A percentile compares a stretch with the other conserved stretches of the same genome.
These are phyloP conservation scores for Stramonita haemastoma DNA, from an alignment of 2,888 invertebrate genomes.

Conservation along the genomic window DNA sequence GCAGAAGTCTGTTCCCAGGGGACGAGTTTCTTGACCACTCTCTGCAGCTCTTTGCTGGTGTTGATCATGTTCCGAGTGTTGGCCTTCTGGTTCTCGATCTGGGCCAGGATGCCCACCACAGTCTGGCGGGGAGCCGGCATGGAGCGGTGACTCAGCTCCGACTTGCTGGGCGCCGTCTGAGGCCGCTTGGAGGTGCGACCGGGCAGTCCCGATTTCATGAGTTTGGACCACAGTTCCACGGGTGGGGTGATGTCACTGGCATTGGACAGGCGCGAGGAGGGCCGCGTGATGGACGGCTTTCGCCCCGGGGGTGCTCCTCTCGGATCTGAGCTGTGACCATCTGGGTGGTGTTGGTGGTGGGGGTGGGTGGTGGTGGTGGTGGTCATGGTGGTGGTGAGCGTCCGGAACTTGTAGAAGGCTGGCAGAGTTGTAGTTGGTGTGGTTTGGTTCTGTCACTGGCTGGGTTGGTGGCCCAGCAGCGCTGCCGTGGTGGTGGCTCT, in stretches of 20 bases:
- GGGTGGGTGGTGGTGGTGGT: background rate
- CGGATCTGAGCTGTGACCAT: background rate
- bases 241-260: background rate
- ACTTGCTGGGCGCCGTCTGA: slow-evolving; percentile 48
- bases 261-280: slow-evolving; percentile 12
- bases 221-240: slow-evolving; percentile 14
- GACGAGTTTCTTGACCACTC: slow-evolving; percentile 45
- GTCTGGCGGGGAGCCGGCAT: slow-evolving; percentile 47
- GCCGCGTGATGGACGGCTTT: background rate
- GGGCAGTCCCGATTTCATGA: background rate
- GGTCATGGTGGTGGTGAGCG: background rate
- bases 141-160: slow-evolving; percentile 43
- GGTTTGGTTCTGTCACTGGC: background rate
- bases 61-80: slow-evolving; percentile 44
- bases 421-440: background rate
- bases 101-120: slow-evolving; percentile 50
- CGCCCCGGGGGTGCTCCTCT: background rate
- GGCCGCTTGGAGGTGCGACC: slow-evolving; percentile 35
- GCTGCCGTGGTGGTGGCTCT: background rate
- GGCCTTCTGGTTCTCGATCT: slow-evolving; percentile 48
- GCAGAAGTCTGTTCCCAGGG: slow-evolving; percentile 13
- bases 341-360: background rate
- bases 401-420: background rate
- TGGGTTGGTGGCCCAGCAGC: slow-evolving; percentile 10
- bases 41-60: slow-evolving; percentile 46